A percentile compares a stretch with the other conserved stretches of the same genome.
phyloP scores from a whole-genome alignment of 1,140 invertebrate genomes.

The Drosophila virilis region DNA sequence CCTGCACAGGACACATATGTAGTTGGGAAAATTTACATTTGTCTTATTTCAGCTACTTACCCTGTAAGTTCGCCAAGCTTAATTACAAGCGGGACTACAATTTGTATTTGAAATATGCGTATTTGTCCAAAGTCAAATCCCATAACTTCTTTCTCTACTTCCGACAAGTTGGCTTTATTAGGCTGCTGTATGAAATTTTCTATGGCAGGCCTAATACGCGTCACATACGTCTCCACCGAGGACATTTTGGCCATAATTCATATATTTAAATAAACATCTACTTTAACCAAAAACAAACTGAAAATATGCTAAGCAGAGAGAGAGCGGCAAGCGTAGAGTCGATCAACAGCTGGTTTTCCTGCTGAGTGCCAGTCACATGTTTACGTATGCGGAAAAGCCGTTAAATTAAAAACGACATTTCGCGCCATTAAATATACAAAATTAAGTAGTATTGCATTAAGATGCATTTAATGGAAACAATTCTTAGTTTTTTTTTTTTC shows the following conservation, averaged over 20 bases:
- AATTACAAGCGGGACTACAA: constrained; percentile 70
- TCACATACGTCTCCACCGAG: constrained; percentile 71
- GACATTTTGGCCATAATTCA: constrained; percentile 52
- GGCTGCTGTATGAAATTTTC: constrained; percentile 69
- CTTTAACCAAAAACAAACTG: constrained; percentile 9
- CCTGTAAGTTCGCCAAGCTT: constrained; percentile 70
- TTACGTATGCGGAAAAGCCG: constrained; percentile 7
- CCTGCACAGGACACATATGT: constrained; percentile 16
- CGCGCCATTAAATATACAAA: not conserved
- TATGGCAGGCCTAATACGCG: constrained; percentile 83
- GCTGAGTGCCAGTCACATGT: constrained; percentile 13
- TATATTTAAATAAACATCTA: constrained; percentile 1
- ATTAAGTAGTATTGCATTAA: not conserved
- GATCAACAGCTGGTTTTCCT: constrained; percentile 48
- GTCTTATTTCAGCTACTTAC: constrained; percentile 32
- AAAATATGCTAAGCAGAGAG: constrained; percentile 12
- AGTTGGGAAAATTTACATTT: not conserved
- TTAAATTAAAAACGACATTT: constrained; percentile 1
- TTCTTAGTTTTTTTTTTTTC: not conserved
- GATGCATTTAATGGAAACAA: not conserved
- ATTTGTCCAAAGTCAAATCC: constrained; percentile 71
- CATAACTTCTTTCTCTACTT: constrained; percentile 59
- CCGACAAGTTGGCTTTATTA: constrained; percentile 48
- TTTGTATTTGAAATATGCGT: constrained; percentile 71
- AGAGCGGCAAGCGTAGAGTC: constrained; percentile 26